These are phyloP conservation scores for Aricia agestis DNA, from an alignment of 1,140 invertebrate species.

Conservation along the genomic window DNA sequence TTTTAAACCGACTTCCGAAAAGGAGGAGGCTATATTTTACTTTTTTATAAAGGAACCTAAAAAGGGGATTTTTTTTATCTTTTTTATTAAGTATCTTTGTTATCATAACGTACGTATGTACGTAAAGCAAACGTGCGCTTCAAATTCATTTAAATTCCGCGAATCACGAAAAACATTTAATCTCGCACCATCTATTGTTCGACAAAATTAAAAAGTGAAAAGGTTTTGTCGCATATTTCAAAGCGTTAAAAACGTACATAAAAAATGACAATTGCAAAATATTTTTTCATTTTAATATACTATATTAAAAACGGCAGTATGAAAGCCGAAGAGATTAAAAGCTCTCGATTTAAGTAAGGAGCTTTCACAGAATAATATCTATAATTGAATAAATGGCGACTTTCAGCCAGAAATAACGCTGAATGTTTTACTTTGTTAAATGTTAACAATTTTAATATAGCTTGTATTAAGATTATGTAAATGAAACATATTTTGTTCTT, in stretches of 20 bases:
- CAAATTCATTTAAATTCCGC: not conserved
- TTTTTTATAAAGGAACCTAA: no score
- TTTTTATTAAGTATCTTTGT: no score
- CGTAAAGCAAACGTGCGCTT: not conserved
- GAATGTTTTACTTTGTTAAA: not conserved
- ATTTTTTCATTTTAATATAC: not conserved
- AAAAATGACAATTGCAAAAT: not conserved
- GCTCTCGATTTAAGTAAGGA: slow-evolving; percentile 2
- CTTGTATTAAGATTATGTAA: no score
- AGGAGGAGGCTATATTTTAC: no score
- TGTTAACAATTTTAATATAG: no score
- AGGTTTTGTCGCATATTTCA: not conserved
- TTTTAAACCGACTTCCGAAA: no score
- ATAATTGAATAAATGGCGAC: not conserved
- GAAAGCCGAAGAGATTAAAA: slow-evolving; percentile 3
- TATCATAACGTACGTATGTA: no score
- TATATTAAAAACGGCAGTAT: not conserved
- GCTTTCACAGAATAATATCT: not conserved
- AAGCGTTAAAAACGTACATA: no score
- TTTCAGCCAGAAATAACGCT: not conserved
- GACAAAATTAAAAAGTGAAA: not conserved
- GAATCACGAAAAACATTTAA: not conserved
- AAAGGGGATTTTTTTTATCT: no score
- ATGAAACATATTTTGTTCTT: no score
- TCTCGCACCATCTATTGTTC: not conserved